Percentiles rank a stretch among this genome's conserved stretches.
Evolutionary conservation across 2,113 vertebrate species (phyloP).

Genomic region (Odocoileus hemionus): DNA sequence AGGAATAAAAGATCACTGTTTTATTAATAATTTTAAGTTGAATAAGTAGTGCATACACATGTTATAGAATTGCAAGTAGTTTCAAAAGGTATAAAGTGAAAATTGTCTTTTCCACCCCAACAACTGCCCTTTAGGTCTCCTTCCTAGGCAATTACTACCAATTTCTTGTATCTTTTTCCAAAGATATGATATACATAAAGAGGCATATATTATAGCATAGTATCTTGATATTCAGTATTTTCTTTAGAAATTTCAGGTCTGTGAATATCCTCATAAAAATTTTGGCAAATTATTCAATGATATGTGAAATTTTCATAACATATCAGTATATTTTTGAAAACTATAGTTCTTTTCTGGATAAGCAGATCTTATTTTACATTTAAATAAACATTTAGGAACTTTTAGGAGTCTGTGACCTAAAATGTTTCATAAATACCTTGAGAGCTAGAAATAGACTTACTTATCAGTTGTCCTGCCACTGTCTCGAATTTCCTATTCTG

Average conservation of each 20-base stretch:
- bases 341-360: constrained; percentile 20
- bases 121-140: neutral
- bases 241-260: neutral
- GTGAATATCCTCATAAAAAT: neutral
- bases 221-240: neutral
- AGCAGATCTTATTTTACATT: neutral
- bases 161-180: neutral
- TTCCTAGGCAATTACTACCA: neutral
- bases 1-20: neutral
- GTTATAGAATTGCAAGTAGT: neutral
- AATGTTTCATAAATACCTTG: neutral
- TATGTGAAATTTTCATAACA: neutral
- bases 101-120: neutral
- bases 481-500: neutral
- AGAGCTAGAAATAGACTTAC: neutral
- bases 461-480: neutral
- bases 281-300: neutral
- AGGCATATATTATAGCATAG: neutral
- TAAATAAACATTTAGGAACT: neutral
- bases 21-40: neutral
- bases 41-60: neutral
- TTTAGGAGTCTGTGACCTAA: neutral
- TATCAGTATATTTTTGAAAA: neutral
- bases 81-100: neutral
- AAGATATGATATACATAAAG: neutral